Conservation (phyloP, 2,113 vertebrate species). For the Trochalopteron elliotii region DNA sequence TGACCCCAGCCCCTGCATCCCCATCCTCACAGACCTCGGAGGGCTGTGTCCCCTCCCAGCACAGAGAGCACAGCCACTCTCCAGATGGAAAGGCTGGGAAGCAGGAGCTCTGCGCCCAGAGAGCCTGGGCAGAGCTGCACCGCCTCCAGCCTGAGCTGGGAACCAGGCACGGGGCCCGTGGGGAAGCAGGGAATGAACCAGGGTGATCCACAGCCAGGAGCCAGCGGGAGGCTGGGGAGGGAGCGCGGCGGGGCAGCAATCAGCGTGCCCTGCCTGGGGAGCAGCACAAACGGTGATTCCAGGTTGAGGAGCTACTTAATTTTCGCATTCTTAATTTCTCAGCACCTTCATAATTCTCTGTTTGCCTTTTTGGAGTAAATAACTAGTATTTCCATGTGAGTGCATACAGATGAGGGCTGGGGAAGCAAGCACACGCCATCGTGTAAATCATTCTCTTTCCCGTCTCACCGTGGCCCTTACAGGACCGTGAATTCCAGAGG, state of each 20-base stretch:
- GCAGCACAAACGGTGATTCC: background rate
- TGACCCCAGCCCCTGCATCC: accelerated
- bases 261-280: background rate
- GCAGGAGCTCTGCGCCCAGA: background rate
- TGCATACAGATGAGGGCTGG: background rate
- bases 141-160: background rate
- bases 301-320: background rate
- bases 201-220: background rate
- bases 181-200: background rate
- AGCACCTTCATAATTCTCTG: background rate
- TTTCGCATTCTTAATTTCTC: background rate
- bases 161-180: background rate
- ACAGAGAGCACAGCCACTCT: background rate
- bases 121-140: background rate
- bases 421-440: background rate
- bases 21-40: background rate
- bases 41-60: background rate
- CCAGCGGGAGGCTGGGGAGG: background rate
- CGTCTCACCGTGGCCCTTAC: background rate
- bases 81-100: background rate
- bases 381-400: background rate
- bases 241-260: background rate
- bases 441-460: background rate
- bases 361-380: slow-evolving; percentile 1
- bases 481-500: background rate